phyloP scores from a whole-genome alignment of 2,888 invertebrate genomes.

The Andrena praecox region DNA sequence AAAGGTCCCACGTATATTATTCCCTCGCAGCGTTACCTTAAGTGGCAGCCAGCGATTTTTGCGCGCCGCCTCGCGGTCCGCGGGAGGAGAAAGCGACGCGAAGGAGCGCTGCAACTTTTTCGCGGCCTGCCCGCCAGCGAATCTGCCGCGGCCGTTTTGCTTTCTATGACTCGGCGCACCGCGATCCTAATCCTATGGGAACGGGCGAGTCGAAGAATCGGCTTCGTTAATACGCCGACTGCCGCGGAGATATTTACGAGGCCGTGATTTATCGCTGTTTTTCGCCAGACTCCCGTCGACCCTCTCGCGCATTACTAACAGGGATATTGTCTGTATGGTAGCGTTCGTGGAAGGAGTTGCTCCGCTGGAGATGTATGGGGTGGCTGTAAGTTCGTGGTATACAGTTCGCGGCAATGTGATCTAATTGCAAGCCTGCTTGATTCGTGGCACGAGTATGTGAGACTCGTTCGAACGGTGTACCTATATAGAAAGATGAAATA shows the following conservation, averaged over 20 bases:
- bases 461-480: too few relatives aligned
- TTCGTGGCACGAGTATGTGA: too few relatives aligned
- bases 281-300: not conserved
- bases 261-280: constrained; percentile 34
- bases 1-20: constrained; percentile 43
- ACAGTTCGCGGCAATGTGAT: too few relatives aligned
- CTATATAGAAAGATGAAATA: too few relatives aligned
- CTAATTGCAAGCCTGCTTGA: too few relatives aligned
- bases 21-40: constrained; percentile 23
- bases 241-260: constrained; percentile 30
- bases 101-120: constrained; percentile 50
- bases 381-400: not conserved
- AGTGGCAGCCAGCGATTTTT: constrained; percentile 43
- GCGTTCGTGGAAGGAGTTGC: not conserved
- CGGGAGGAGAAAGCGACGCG: constrained; percentile 59
- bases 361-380: not conserved
- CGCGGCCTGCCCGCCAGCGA: not conserved
- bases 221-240: constrained; percentile 21
- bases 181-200: constrained; percentile 27
- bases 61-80: constrained; percentile 21
- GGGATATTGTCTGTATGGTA: not conserved
- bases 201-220: not conserved
- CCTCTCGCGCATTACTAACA: not conserved
- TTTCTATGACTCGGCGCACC: constrained; percentile 22
- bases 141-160: constrained; percentile 23